Conservation (phyloP, 2,797 vertebrate genomes). For the Arnoldichthys spilopterus region DNA sequence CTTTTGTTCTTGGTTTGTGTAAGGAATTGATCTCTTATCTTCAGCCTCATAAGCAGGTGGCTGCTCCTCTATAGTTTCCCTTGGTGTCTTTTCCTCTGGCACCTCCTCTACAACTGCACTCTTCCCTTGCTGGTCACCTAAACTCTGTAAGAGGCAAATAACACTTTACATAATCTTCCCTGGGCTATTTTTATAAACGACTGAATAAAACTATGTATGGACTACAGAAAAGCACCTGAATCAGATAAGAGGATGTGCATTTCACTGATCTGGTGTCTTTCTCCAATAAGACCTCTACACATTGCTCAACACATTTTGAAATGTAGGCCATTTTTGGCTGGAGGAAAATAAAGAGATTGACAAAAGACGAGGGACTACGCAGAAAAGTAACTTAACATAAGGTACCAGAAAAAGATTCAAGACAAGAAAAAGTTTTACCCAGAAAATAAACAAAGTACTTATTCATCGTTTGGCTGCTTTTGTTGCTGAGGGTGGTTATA, state of each 20-base stretch:
- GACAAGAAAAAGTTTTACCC: no score
- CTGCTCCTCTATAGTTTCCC: conserved; percentile 19
- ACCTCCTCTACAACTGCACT: conserved; percentile 33
- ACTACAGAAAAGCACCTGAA: background rate
- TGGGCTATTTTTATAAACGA: background rate
- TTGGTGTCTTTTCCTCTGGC: conserved; percentile 23
- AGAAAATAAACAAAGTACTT: no score
- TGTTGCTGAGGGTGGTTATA: no score
- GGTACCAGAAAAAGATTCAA: no score
- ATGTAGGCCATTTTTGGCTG: background rate
- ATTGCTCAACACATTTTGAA: background rate
- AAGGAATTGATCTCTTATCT: background rate
- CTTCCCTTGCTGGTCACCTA: conserved; percentile 75
- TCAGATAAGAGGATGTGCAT: background rate
- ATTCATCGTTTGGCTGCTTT: background rate
- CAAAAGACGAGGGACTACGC: background rate
- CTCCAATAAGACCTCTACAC: background rate
- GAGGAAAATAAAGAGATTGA: background rate
- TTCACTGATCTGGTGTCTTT: background rate
- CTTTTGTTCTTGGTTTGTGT: background rate
- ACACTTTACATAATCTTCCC: conserved; percentile 30
- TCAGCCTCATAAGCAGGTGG: background rate
- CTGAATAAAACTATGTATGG: background rate
- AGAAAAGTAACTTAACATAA: background rate
- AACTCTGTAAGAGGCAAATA: conserved; percentile 81